phyloP scores from a whole-genome alignment of 92 coral and sea anemone genomes.

The Palythoa grandis region DNA sequence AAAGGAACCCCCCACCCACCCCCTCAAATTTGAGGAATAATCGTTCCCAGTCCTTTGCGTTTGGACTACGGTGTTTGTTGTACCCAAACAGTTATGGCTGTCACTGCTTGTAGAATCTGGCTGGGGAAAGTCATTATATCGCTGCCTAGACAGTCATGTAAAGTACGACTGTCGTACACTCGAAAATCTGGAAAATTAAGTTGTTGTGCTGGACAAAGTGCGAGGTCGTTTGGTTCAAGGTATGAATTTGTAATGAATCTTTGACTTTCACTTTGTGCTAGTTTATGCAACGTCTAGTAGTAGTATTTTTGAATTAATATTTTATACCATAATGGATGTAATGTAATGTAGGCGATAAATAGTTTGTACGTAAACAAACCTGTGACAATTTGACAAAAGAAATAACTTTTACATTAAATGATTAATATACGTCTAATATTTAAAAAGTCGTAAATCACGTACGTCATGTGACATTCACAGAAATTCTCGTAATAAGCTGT shows the following conservation, averaged over 20 bases:
- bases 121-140: neutral
- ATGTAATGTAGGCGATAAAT: too few species aligned
- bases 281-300: neutral
- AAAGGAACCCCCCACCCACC: too few species aligned
- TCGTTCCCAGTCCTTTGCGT: neutral
- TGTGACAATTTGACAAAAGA: too few species aligned
- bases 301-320: too few species aligned
- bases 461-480: too few species aligned
- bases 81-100: conserved; percentile 11
- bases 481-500: too few species aligned
- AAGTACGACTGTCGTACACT: neutral
- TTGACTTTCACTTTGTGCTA: neutral
- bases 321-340: too few species aligned
- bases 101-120: neutral
- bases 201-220: neutral
- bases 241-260: neutral
- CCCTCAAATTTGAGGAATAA: too few species aligned
- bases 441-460: too few species aligned
- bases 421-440: too few species aligned
- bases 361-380: too few species aligned
- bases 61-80: neutral
- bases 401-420: too few species aligned
- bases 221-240: conserved; percentile 20
- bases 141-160: neutral
- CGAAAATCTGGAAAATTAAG: neutral